Percentiles rank a stretch among this genome's conserved stretches.
Conservation (phyloP, 2,888 invertebrate species). For the Drosophila prostipennis region DNA sequence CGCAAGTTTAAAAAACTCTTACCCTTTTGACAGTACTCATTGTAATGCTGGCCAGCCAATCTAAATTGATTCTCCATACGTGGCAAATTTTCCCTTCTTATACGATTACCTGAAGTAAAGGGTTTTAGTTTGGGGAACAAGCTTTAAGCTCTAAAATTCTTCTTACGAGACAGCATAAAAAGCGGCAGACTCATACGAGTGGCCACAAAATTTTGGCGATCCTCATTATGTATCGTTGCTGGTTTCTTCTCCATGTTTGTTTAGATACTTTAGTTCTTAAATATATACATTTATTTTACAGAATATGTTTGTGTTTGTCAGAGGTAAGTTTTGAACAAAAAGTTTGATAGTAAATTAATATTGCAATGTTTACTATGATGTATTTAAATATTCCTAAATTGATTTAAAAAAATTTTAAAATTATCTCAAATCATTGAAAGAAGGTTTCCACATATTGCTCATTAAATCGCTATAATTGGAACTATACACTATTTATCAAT, state of each 20-base stretch:
- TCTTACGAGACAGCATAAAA: slow-evolving; percentile 76
- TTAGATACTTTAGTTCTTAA: not conserved
- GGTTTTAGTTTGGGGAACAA: not conserved
- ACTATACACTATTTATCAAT: not conserved
- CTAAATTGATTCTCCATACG: slow-evolving; percentile 51
- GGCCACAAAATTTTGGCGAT: slow-evolving; percentile 60
- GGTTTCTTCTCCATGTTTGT: slow-evolving; percentile 20
- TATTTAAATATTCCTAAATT: too few relatives aligned
- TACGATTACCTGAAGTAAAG: slow-evolving; percentile 55
- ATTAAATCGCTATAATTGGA: too few relatives aligned
- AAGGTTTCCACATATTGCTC: too few relatives aligned
- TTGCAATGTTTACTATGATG: too few relatives aligned
- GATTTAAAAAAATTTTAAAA: too few relatives aligned
- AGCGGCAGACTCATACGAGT: slow-evolving; percentile 74
- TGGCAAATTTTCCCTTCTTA: slow-evolving; percentile 52
- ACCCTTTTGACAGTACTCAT: slow-evolving; percentile 52
- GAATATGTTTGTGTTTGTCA: not conserved
- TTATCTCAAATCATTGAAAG: too few relatives aligned
- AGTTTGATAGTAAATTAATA: not conserved
- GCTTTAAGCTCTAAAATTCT: not conserved
- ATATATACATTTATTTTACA: not conserved
- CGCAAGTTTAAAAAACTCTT: not conserved
- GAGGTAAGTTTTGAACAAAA: not conserved
- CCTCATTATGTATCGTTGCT: slow-evolving; percentile 46
- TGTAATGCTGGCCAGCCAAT: slow-evolving; percentile 60